Percentiles rank a stretch among this genome's conserved stretches.
phyloP scores from a whole-genome alignment of 1,140 invertebrate genomes.

The Trachelipus rathkii region DNA sequence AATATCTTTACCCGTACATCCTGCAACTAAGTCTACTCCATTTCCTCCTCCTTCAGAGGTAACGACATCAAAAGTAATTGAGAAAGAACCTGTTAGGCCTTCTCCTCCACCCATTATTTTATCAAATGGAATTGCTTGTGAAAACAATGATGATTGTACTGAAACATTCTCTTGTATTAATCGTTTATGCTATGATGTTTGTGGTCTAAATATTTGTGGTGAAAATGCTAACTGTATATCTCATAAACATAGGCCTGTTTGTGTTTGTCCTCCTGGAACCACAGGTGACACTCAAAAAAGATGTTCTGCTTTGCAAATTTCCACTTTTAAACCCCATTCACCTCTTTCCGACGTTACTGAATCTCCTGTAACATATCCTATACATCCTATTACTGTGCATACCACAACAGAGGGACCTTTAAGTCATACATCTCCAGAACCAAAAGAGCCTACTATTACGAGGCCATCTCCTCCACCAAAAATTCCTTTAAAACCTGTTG shows the following conservation, averaged over 20 bases:
- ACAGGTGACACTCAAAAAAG: slow-evolving; percentile 56
- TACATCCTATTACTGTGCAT: slow-evolving; percentile 68
- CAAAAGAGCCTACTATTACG: slow-evolving; percentile 17
- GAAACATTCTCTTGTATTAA: slow-evolving; percentile 46
- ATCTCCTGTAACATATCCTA: slow-evolving; percentile 62
- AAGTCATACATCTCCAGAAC: not conserved
- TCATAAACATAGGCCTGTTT: slow-evolving; percentile 67
- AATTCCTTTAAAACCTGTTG: slow-evolving; percentile 25
- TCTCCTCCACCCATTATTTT: slow-evolving; percentile 12
- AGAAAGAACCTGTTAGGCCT: slow-evolving; percentile 2
- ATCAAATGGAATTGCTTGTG: slow-evolving; percentile 16
- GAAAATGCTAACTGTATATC: slow-evolving; percentile 54
- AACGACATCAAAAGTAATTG: not conserved
- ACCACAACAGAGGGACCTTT: slow-evolving; percentile 67
- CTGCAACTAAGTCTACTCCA: slow-evolving; percentile 7
- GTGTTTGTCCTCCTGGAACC: slow-evolving; percentile 74
- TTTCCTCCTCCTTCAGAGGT: not conserved
- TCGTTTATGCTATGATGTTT: slow-evolving; percentile 46
- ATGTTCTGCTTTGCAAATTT: slow-evolving; percentile 46
- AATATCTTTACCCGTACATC: not conserved
- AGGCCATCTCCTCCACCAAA: slow-evolving; percentile 21
- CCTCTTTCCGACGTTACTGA: slow-evolving; percentile 7
- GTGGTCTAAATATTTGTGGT: slow-evolving; percentile 46
- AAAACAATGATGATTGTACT: slow-evolving; percentile 25
- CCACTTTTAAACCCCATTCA: not conserved